Evolutionary conservation across 2,888 invertebrate genomes (phyloP), one percentile per base, ranked within the genome.

Genomic region (Acanthopleura granulata): DNA sequence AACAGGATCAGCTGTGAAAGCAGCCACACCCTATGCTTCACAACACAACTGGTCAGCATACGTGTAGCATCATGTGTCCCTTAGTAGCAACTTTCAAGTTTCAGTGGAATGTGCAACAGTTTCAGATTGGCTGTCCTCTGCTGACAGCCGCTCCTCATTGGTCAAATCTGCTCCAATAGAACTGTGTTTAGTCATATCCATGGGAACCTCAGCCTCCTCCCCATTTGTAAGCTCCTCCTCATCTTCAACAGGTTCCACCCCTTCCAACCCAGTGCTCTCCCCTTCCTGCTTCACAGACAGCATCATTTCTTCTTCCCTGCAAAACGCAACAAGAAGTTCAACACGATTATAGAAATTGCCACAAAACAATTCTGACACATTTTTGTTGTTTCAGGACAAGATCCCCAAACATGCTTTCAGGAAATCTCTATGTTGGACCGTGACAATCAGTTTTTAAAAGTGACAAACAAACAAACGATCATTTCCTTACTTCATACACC

Each of bases 111-210:
- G 66, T 66, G 29, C 22, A 66, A 66, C 25, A 6, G 16, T 66
- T 22, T 66, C 66, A 3, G 66, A 66, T 25, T 66, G 66, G 66
- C 29, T 66, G 25, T 14, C 6, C 29, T 22, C 15, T 27, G 66
- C 22, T 66, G 66, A 66, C 66, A 66, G 29, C 27, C 29, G 22
- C 6, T 57, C 66, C 66, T 66, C 66, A 66, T 66, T 66, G 22
- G 27, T 27, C 29, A 15, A 25, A 16, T 66, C 66, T n/a, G n/a
- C 57, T 22, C 22, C 66, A 22, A 22, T 25, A 25, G 66, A 22
- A 22, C 27, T 27, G 66, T 1, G 22, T 66, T 66, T 66, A 27
- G 12, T 22, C 66, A 66, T 66, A 25, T 66, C 66, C 66, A 66
- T 66, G 16, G 66, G 25, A 27, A 66, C 66, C 25, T 66, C 66